Evolutionary conservation across 2,888 invertebrate genomes (phyloP).

Genomic region (Podotricha telesiphe): DNA sequence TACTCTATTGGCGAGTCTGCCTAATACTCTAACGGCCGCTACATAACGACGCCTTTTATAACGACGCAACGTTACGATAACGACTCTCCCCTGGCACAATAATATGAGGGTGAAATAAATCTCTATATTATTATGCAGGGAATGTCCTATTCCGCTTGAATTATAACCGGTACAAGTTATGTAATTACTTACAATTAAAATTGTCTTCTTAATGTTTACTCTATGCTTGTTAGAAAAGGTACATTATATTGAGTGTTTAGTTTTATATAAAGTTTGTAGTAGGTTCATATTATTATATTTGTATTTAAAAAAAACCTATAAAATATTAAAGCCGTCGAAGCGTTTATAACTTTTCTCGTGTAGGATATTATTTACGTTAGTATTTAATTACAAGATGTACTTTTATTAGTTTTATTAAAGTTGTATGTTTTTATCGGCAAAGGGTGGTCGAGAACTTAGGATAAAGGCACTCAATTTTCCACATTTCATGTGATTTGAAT

Average conservation of each 20-base stretch:
- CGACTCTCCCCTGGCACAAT: constrained; percentile 19
- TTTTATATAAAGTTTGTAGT: not conserved
- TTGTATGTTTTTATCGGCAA: too few relatives aligned
- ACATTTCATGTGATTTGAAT: too few relatives aligned
- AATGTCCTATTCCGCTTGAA: constrained; percentile 16
- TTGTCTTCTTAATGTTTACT: not conserved
- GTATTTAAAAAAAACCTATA: too few relatives aligned
- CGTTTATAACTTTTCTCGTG: too few relatives aligned
- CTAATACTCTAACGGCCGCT: constrained; percentile 8
- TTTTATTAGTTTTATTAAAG: too few relatives aligned
- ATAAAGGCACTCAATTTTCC: too few relatives aligned
- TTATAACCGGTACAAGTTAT: constrained; percentile 8
- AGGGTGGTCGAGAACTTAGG: too few relatives aligned
- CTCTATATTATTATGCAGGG: constrained; percentile 17
- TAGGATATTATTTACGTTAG: too few relatives aligned
- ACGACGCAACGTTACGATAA: constrained; percentile 15
- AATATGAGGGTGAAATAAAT: constrained; percentile 21
- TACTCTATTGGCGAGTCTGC: constrained; percentile 10
- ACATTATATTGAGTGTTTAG: not conserved
- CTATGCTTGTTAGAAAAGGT: too few relatives aligned
- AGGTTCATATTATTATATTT: not conserved
- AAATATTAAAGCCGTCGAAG: too few relatives aligned
- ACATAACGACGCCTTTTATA: constrained; percentile 18
- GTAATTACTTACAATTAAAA: constrained; percentile 13
- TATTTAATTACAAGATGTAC: too few relatives aligned